Base-by-base conservation (phyloP, 2,888 invertebrate genomes). In the Pollenia amentaria region DNA sequence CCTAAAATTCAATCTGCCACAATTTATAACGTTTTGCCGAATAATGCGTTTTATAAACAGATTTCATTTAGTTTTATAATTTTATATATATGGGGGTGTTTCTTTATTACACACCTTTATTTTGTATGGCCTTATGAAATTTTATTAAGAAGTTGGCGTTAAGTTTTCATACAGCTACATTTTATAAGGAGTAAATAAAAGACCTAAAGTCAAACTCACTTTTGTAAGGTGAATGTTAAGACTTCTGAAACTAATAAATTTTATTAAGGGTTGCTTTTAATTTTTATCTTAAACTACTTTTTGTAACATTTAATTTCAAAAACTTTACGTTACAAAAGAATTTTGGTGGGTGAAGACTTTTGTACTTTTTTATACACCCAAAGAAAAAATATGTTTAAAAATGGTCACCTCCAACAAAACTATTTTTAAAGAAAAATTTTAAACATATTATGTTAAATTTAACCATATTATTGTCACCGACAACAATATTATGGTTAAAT, bases 31-130 rank as follows among this genome's bases (percentile, higher is more conserved):
- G 29, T 29, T 57, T 72, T 70, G 46, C 44, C 46, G 70, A 83
- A 77, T 57, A 72, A 83, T 55, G 51, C 64, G 69, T 77, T 72
- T 72, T 77, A 55, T 57, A 18, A 48, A 16, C 55, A 53, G 64
- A 64, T 64, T 77, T 55, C 12, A 76, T 64, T 62, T 72, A 53
- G 62, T 44, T 55, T 57, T 7, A 44, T 62, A 38, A 53, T 60
- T 3, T 40, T 18, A 21, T 78, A 72, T 40, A 55, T 69, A 18
- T 14, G 57, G 72, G 84, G 84, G 78, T 84, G 84, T 78, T 73
- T 84, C 65, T 72, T 53, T 72, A 72, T 42, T n/a, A 57, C 78
- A 78, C 78, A 84, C 84, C 72, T 77, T 77, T 55, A 64, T 72
- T 64, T 77, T 46, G 53, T 64, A 70, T 46, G 44, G 21, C 18